Conservation (phyloP, 2,888 invertebrate genomes). For the Phorcus lineatus region DNA sequence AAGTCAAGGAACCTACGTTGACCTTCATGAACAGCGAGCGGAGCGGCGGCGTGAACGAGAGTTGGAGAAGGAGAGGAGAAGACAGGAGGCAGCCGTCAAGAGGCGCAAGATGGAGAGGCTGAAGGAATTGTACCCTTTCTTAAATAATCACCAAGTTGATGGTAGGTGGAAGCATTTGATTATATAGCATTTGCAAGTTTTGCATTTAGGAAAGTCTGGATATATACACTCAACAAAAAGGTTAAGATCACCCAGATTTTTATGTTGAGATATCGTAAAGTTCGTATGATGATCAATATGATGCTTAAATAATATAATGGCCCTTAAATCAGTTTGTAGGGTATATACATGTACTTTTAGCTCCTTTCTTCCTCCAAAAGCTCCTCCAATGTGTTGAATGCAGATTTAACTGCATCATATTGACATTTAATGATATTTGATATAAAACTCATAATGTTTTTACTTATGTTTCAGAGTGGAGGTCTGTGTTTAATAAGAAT, state of each 20-base stretch:
- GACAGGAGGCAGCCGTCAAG: not conserved
- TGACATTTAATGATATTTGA: not conserved
- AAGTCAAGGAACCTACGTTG: not conserved
- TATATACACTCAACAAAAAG: too few species aligned
- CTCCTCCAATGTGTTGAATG: too few species aligned
- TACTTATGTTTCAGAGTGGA: constrained; percentile 43
- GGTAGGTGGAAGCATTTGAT: not conserved
- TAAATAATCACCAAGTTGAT: not conserved
- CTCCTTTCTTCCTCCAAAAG: too few species aligned
- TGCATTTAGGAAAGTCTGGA: too few species aligned
- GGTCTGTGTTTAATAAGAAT: constrained; percentile 34
- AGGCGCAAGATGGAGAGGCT: not conserved
- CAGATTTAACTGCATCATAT: too few species aligned
- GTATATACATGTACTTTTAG: too few species aligned
- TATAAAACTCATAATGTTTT: not conserved
- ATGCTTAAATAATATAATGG: too few species aligned
- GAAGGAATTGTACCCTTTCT: not conserved
- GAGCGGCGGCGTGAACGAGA: not conserved
- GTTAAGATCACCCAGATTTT: too few species aligned
- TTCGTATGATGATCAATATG: too few species aligned
- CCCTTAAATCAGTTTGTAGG: too few species aligned
- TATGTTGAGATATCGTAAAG: too few species aligned
- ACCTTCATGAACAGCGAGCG: not conserved
- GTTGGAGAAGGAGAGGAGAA: not conserved
- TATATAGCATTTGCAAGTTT: too few species aligned